Percentiles rank a stretch among this genome's conserved stretches.
These are phyloP conservation scores for Drosophila meridionalis DNA, from an alignment of 2,888 invertebrate species.

Conservation along the genomic window DNA sequence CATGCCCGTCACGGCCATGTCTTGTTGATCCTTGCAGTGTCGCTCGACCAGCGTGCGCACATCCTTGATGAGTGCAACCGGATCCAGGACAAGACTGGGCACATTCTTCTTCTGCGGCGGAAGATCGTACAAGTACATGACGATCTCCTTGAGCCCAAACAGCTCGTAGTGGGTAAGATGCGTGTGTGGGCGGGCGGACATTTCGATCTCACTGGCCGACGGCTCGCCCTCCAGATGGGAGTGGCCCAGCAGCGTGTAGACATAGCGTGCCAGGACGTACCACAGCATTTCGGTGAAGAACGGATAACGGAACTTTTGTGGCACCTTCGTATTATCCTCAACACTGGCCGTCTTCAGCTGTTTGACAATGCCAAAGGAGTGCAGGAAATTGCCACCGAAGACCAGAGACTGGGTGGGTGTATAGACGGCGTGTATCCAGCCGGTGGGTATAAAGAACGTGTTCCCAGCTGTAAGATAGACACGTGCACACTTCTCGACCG, in stretches of 20 bases:
- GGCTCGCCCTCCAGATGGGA: conserved; percentile 89
- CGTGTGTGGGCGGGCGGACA: conserved; percentile 86
- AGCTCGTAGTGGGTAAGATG: conserved; percentile 93
- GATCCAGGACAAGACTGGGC: conserved; percentile 95
- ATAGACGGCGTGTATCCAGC: conserved; percentile 99
- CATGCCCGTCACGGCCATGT: conserved; percentile 92
- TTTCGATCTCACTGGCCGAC: conserved; percentile 81
- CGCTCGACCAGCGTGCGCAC: conserved; percentile 94
- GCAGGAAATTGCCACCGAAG: conserved; percentile 99
- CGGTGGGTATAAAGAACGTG: conserved; percentile 98
- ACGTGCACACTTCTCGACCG: conserved; percentile 96
- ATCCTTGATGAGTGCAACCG: conserved; percentile 95
- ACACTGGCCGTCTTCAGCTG: conserved; percentile 98
- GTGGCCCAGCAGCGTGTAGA: conserved; percentile 93
- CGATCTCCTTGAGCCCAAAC: conserved; percentile 94
- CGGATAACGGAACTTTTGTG: conserved; percentile 98
- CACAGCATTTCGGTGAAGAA: conserved; percentile 99
- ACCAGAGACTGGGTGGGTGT: conserved; percentile 98
- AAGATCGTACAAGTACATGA: conserved; percentile 95
- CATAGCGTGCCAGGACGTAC: conserved; percentile 98
- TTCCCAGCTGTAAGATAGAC: conserved; percentile 91
- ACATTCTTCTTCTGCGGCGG: conserved; percentile 96
- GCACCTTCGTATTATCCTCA: conserved; percentile 97
- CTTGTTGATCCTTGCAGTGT: conserved; percentile 94
- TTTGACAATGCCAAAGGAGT: conserved; percentile 97